Conservation (phyloP, 2,797 vertebrate genomes). For the Enteromius anoplus region DNA sequence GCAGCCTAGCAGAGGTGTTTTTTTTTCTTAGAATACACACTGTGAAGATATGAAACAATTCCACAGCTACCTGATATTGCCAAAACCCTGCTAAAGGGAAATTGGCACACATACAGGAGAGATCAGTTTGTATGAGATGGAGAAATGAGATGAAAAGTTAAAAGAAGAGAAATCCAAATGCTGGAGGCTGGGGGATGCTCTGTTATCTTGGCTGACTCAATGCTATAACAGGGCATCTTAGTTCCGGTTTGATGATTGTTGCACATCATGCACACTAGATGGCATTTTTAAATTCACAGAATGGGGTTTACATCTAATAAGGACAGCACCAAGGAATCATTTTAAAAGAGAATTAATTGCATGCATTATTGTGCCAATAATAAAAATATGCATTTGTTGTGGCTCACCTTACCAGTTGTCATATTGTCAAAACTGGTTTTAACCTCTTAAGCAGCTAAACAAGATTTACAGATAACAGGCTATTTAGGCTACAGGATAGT, state of each 20-base stretch:
- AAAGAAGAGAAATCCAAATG: conserved; percentile 33
- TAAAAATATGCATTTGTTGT: not conserved
- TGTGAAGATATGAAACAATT: not conserved
- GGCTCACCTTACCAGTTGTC: not conserved
- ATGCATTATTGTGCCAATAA: not conserved
- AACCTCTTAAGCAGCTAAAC: not conserved
- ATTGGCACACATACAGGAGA: not conserved
- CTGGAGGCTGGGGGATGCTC: conserved; percentile 38
- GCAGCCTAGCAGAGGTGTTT: not conserved
- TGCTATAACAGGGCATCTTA: conserved; percentile 49
- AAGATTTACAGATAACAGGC: not conserved
- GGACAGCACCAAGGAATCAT: not conserved
- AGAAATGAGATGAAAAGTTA: conserved; percentile 34
- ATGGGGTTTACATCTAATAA: not conserved
- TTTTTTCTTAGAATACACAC: not conserved
- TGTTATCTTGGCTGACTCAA: conserved; percentile 40
- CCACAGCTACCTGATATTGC: not conserved
- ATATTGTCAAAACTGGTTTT: not conserved
- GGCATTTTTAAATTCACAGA: conserved; percentile 20
- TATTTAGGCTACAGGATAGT: not conserved
- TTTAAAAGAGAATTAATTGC: not conserved
- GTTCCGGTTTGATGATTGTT: conserved; percentile 45
- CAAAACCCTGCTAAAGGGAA: not conserved
- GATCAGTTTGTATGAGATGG: not conserved
- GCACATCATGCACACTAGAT: conserved; percentile 49